phyloP scores from a whole-genome alignment of 2,797 vertebrate species.

The Scarus forsteni region DNA sequence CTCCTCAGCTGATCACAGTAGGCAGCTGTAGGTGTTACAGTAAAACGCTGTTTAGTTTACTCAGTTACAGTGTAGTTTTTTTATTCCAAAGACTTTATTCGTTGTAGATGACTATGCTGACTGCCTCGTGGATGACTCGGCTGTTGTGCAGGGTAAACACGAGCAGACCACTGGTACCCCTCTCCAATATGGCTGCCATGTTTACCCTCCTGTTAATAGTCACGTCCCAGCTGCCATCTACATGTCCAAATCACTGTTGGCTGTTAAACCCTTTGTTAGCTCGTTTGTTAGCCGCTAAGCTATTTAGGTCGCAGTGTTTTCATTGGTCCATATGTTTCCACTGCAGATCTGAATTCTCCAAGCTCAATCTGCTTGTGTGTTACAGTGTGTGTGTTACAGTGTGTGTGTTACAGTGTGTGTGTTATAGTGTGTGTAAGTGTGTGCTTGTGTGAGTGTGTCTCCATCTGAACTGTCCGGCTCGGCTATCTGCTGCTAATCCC shows the following conservation, averaged over 20 bases:
- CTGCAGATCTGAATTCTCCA: slow-evolving; percentile 46
- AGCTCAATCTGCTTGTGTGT: slow-evolving; percentile 53
- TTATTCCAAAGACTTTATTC: too few relatives aligned
- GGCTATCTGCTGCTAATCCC: slow-evolving; percentile 76
- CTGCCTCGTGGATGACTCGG: too few relatives aligned
- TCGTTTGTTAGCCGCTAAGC: slow-evolving; percentile 19
- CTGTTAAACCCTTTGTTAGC: slow-evolving; percentile 21
- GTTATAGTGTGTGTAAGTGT: slow-evolving; percentile 25
- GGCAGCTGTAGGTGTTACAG: too few relatives aligned
- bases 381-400: not conserved
- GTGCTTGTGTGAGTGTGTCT: slow-evolving; percentile 52
- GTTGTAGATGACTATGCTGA: too few relatives aligned
- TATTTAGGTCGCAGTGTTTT: slow-evolving; percentile 51
- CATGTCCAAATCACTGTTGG: not conserved
- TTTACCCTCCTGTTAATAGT: too few relatives aligned
- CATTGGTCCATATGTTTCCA: slow-evolving; percentile 55
- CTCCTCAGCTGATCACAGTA: too few relatives aligned
- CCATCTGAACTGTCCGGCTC: slow-evolving; percentile 71
- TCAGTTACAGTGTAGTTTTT: too few relatives aligned
- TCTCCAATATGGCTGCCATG: too few relatives aligned
- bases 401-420: not conserved
- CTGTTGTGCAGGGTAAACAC: too few relatives aligned
- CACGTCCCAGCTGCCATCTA: too few relatives aligned
- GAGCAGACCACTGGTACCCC: too few relatives aligned
- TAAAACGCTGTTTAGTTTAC: too few relatives aligned